Base-by-base conservation (phyloP, 2,113 vertebrate genomes). In the Oryzias celebensis region DNA sequence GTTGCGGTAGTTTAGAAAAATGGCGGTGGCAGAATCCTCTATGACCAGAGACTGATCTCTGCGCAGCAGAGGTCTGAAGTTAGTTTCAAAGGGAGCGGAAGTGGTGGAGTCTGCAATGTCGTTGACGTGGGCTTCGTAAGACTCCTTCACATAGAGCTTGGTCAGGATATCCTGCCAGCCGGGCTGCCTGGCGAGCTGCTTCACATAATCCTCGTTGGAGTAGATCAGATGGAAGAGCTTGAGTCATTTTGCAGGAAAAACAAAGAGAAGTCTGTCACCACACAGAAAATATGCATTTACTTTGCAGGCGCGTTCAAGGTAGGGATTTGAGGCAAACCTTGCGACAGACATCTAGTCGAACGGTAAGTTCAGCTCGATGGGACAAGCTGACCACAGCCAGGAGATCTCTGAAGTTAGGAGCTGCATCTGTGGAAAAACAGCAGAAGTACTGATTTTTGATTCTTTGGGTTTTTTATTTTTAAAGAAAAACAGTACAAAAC, bases 91-190 rank as follows among this genome's bases (percentile, higher is more conserved):
- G 18, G 90, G 84, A 56, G 57, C 16, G 3, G 73, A 28, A 44
- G 58, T 73, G 61, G 62, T 55, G 1, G 82, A 71, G 36, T 62
- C 43, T 2, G 85, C 91, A 14, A 71, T 71, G 88, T 88, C 90
- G 78, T 64, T 80, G 2, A 83, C 85, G 2, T 81, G 77, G 0
- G 89, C 92, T 52, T 91, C 91, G 0, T 91, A 92, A 0, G 94
- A 95, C 70, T 99, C 96, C 72, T 95, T 94, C 68, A 98, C 90
- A 0, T 97, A 98, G 44, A 99, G 94, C 72, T 95, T 96, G 73
- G 95, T 97, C 63, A 99, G 92, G 0, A 95, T 88, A 22, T 97
- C 95, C 90, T 99, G 97, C 97, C 97, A 99, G 62, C 96, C 92
- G 0, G 93, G 86, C 81, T 97, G 77, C 52, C 83, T 91, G 0